Evolutionary conservation across 2,888 invertebrate species (phyloP).

Genomic region (Crematogaster levior): DNA sequence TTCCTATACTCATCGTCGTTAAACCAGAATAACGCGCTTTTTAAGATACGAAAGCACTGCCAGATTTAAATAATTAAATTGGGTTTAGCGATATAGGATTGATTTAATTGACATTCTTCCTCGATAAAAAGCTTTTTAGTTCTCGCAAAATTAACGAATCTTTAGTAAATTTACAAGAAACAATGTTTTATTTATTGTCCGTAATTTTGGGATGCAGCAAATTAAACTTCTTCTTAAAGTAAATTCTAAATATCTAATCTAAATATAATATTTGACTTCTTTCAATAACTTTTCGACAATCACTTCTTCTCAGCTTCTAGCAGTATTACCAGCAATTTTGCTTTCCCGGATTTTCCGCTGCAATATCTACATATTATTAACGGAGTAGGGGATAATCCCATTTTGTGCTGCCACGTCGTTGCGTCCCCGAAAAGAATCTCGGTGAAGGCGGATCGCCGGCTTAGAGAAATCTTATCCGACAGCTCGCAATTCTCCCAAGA

Average conservation of each 20-base stretch:
- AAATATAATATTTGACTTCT: too few species aligned
- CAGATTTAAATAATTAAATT: background rate
- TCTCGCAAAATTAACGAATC: background rate
- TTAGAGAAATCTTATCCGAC: constrained; percentile 69
- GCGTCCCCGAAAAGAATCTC: background rate
- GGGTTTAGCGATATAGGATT: background rate
- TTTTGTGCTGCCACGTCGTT: background rate
- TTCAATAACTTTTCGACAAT: background rate
- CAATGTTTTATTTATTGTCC: background rate
- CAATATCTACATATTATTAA: constrained; percentile 37
- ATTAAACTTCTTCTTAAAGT: background rate
- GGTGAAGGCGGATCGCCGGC: constrained; percentile 29
- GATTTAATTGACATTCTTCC: background rate
- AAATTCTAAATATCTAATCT: background rate
- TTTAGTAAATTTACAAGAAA: background rate
- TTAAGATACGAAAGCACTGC: background rate
- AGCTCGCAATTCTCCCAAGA: constrained; percentile 51
- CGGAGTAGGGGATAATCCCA: constrained; percentile 27
- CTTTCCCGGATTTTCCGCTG: constrained; percentile 24
- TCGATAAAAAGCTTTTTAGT: background rate
- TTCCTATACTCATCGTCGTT: background rate
- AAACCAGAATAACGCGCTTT: constrained; percentile 8
- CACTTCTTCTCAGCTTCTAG: background rate
- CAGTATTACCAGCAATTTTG: background rate
- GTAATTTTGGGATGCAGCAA: background rate